Percentiles rank a stretch among this genome's conserved stretches.
Evolutionary conservation across 2,888 invertebrate species (phyloP).

Genomic region (Merodon equestris): DNA sequence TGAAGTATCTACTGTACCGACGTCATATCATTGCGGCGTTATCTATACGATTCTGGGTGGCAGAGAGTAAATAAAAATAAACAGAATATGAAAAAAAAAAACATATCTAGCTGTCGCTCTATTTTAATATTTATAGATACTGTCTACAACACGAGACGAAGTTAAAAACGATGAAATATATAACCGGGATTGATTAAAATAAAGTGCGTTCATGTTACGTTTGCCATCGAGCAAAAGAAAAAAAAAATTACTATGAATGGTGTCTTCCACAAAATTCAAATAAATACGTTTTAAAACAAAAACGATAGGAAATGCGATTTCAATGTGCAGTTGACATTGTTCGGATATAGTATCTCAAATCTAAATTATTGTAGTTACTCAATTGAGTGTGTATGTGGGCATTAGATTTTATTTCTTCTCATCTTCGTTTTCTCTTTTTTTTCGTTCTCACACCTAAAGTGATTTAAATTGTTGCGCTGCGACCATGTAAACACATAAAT

Average conservation of each 20-base stretch:
- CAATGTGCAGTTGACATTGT: slow-evolving; percentile 44
- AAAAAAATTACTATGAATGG: too few relatives aligned
- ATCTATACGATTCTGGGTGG: slow-evolving; percentile 38
- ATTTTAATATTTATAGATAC: slow-evolving; percentile 50
- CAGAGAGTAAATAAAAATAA: slow-evolving; percentile 66
- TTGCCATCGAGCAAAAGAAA: too few relatives aligned
- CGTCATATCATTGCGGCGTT: slow-evolving; percentile 49
- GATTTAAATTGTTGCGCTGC: slow-evolving; percentile 61
- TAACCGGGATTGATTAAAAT: slow-evolving; percentile 31
- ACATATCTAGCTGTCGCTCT: slow-evolving; percentile 19
- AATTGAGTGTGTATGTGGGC: slow-evolving; percentile 51
- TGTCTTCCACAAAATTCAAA: too few relatives aligned
- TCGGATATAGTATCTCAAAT: slow-evolving; percentile 33
- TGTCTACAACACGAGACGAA: slow-evolving; percentile 36
- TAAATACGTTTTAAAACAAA: background rate
- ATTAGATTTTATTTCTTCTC: slow-evolving; percentile 17
- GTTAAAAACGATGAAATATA: too few relatives aligned
- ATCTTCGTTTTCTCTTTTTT: slow-evolving; percentile 27
- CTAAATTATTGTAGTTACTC: slow-evolving; percentile 42
- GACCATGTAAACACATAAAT: slow-evolving; percentile 1
- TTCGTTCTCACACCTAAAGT: slow-evolving; percentile 28
- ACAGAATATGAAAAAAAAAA: slow-evolving; percentile 18
- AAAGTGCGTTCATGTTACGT: too few relatives aligned
- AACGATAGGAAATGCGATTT: slow-evolving; percentile 58
- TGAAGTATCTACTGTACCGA: slow-evolving; percentile 46